Base-by-base conservation (phyloP, 2,113 vertebrate genomes). In the Hepsetus odoe region DNA sequence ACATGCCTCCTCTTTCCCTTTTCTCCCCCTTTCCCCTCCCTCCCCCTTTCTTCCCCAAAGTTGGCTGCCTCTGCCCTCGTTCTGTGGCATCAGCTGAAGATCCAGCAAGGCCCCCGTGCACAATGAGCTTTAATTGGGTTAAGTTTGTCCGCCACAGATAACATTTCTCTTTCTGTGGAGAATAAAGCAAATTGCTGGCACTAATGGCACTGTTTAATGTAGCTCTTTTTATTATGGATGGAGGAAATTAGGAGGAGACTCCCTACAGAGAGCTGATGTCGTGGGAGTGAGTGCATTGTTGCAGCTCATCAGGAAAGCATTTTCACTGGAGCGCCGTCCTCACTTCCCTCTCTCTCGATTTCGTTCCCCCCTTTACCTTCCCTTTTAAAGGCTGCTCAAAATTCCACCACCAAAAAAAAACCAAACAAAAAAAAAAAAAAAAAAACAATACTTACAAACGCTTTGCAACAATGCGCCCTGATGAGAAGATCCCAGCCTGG, bases 61-160 rank as follows among this genome's bases (percentile, higher is more conserved):
- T 84, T 87, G 88, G 87, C 87, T 84, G 74, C 58, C 55, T 73
- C 80, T 85, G 89, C 86, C 80, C 82, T 85, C 80, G 83, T 87
- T 82, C 87, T 85, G 58, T 24, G 73, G 77, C 77, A 74, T 81
- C 82, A 84, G 86, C 82, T 80, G 84, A 84, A 87, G 89, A 83
- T 87, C 64, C 78, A 88, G 88, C 87, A 89, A 90, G 90, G 88
- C 86, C 90, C 89, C 90, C 82, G 44, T 82, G 86, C 91, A 90
- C 88, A 90, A 90, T 88, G 89, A 90, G 88, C 90, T 90, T 91
- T 93, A 93, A 93, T 93, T 93, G 91, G 93, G 92, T 94, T 92
- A 93, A 93, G 91, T 94, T 94, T 94, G 92, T 92, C 90, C 86
- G 87, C 89, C 87, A 92, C 91, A 93, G 91, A 94, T 94, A 93